A percentile compares a stretch with the other conserved stretches of the same genome.
phyloP scores from a whole-genome alignment of 2,888 invertebrate species.

The Microctonus brassicae region DNA sequence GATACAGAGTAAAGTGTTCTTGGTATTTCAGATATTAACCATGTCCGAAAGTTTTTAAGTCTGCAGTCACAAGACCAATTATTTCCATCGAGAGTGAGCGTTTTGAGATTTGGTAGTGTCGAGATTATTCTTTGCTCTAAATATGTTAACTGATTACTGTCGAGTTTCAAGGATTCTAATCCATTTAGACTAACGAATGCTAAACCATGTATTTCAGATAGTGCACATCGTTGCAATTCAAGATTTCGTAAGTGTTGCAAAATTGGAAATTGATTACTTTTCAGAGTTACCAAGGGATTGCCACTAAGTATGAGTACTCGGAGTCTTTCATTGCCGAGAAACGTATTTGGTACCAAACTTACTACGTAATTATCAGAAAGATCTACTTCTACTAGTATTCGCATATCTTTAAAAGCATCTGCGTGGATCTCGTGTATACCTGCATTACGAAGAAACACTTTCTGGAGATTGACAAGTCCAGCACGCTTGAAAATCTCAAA shows the following conservation, averaged over 20 bases:
- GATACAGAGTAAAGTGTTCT: constrained; percentile 84
- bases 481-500: constrained; percentile 84
- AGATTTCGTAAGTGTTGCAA: constrained; percentile 85
- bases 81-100: constrained; percentile 85
- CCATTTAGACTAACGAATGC: constrained; percentile 83
- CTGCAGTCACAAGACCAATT: constrained; percentile 93
- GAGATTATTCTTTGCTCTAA: constrained; percentile 78
- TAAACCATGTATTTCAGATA: constrained; percentile 81
- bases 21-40: constrained; percentile 76
- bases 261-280: constrained; percentile 84
- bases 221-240: constrained; percentile 84
- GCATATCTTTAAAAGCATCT: constrained; percentile 88
- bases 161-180: constrained; percentile 83
- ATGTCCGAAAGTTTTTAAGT: constrained; percentile 84
- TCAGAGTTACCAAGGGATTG: constrained; percentile 82
- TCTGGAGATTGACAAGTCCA: constrained; percentile 86
- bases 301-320: constrained; percentile 84
- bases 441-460: constrained; percentile 83
- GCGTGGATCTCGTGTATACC: constrained; percentile 82
- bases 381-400: constrained; percentile 89
- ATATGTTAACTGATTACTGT: constrained; percentile 83
- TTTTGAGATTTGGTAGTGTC: constrained; percentile 83
- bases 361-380: constrained; percentile 85
- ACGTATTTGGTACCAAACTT: constrained; percentile 82
- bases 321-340: constrained; percentile 86